Evolutionary conservation across 1,140 invertebrate species (phyloP), one percentile per base, ranked within the genome.

Genomic region (Drosophila prosaltans): DNA sequence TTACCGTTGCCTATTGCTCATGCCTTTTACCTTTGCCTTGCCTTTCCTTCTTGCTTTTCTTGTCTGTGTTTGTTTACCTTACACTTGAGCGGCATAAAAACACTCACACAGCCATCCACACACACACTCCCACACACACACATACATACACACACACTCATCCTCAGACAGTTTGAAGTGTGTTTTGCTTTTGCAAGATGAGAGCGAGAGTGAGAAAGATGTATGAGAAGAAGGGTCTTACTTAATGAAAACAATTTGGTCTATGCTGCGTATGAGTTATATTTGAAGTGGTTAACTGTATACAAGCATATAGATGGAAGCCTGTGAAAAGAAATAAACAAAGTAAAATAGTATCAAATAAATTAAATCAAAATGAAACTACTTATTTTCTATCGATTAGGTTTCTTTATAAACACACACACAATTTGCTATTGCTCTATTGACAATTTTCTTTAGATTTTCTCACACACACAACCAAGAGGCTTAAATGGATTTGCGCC

Each of bases 61-160:
- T 80, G 74, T 79, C 70, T 80, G 72, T 88, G 77, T 80, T 89
- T 88, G 85, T 90, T 89, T 89, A 81, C 81, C 83, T 81, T 74
- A 71, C 84, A 89, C 84, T 89, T 73, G 78, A 89, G 77, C 70
- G 65, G 61, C 64, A 80, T 77, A 80, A 77, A 80, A 80, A 75
- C 62, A 69, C 45, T 51, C 77, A 79, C 36, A 16, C 36, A 10
- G 51, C 7, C 57, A 61, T 63, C 24, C 74, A 7, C 45, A 57
- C 41, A 57, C 41, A 68, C 61, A 69, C 28, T 30, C 4, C 28
- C 28, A 30, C 57, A 65, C 63, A 69, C 45, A 66, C 45, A 63
- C 30, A 43, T 21, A 24, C 40, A 61, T 0, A 16, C 6, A 26
- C 26, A 65, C 39, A 28, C 67, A 10, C 65, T 57, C 72, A 68